Evolutionary conservation across 1,140 invertebrate genomes (phyloP).

Genomic region (Pogonomyrmex barbatus): DNA sequence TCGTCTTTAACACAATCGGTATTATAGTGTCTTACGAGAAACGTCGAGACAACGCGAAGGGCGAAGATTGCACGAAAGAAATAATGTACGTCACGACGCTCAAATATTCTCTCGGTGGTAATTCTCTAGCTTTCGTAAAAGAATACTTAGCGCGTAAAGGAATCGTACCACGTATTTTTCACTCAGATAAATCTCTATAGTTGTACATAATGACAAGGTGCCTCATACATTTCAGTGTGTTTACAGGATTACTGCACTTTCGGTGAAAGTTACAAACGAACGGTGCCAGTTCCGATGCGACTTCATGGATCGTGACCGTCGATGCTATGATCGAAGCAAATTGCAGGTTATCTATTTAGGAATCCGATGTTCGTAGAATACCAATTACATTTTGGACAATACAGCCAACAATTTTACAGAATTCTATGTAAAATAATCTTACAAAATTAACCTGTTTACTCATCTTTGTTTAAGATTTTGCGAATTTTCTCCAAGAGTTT

Average conservation of each 20-base stretch:
- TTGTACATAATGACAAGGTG: constrained; percentile 54
- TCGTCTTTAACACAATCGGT: constrained; percentile 24
- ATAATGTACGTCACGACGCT: not conserved
- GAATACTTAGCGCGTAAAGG: constrained; percentile 15
- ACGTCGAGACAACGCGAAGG: constrained; percentile 45
- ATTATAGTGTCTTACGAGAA: constrained; percentile 37
- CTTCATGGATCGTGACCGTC: constrained; percentile 14
- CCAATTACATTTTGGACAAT: not conserved
- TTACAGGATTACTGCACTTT: constrained; percentile 32
- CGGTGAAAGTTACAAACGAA: constrained; percentile 38
- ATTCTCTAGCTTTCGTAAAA: constrained; percentile 50
- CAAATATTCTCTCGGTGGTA: constrained; percentile 16
- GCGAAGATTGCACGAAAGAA: constrained; percentile 6
- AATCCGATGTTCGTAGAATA: not conserved
- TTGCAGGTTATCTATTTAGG: not conserved
- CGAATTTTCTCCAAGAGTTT: not conserved
- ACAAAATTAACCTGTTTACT: constrained; percentile 1
- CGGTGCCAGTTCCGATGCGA: constrained; percentile 16
- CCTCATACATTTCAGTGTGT: constrained; percentile 42
- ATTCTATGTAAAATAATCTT: not conserved
- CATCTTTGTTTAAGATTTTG: not conserved
- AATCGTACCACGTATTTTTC: constrained; percentile 68
- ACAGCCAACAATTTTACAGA: not conserved
- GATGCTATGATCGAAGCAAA: constrained; percentile 5
- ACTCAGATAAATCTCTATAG: constrained; percentile 29